These are phyloP conservation scores for Eupithecia exiguata DNA, from an alignment of 2,888 invertebrate species.

Conservation along the genomic window DNA sequence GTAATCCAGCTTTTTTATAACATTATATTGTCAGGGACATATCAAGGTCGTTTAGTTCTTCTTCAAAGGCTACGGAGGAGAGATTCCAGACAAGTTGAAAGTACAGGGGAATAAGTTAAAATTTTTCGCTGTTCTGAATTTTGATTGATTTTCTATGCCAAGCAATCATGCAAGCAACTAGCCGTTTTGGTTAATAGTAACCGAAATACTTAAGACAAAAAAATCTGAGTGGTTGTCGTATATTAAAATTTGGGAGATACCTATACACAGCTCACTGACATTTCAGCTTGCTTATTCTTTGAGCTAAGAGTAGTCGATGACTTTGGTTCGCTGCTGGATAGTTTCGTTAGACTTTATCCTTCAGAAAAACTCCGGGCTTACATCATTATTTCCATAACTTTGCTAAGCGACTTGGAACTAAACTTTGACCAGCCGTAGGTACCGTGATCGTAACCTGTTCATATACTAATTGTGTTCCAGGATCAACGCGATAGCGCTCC, in stretches of 20 bases:
- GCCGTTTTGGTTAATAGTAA: no score
- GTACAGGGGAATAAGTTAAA: no score
- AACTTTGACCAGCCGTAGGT: neutral
- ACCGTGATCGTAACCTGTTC: neutral
- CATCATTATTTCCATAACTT: neutral
- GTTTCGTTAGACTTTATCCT: neutral
- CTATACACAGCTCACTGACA: neutral
- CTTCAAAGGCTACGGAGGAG: no score
- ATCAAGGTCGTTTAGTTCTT: no score
- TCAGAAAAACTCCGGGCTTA: neutral
- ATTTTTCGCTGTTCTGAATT: no score
- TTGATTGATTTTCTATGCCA: neutral
- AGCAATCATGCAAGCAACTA: no score
- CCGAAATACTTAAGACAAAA: no score
- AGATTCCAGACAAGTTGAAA: no score
- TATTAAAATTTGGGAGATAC: neutral
- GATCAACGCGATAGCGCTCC: slow-evolving; percentile 85
- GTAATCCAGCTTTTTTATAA: slow-evolving; percentile 37
- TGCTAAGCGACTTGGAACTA: neutral
- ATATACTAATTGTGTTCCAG: slow-evolving; percentile 48
- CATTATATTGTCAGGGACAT: no score
- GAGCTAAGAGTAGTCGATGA: no score
- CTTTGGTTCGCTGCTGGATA: no score
- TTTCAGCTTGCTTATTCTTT: neutral
- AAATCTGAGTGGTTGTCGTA: no score